A percentile compares a stretch with the other conserved stretches of the same genome.
Conservation (phyloP, 2,888 invertebrate species). For the Teleogryllus oceanicus region DNA sequence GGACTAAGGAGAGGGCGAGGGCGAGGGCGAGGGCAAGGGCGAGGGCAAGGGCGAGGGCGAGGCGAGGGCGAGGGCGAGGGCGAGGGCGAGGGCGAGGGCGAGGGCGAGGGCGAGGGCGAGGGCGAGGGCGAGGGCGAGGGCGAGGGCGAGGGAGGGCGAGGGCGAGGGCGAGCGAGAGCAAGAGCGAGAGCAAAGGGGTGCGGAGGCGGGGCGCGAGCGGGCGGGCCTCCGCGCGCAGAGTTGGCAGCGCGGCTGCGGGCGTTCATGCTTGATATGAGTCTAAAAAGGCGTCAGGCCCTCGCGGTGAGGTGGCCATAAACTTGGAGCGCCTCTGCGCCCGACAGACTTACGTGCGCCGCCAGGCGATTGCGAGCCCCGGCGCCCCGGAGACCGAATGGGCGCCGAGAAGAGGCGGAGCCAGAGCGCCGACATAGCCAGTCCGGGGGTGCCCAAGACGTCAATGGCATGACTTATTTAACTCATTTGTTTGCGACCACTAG, state of each 20-base stretch:
- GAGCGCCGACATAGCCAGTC: too few relatives aligned
- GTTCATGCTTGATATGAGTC: constrained; percentile 10
- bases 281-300: not conserved
- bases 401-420: not conserved
- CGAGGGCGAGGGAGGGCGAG: not conserved
- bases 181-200: not conserved
- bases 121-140: not conserved
- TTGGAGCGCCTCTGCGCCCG: not conserved
- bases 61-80: not conserved
- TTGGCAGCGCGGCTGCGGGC: not conserved
- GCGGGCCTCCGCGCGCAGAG: not conserved
- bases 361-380: not conserved
- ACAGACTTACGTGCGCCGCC: constrained; percentile 1
- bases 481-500: too few relatives aligned
- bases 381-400: not conserved
- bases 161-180: not conserved
- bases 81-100: not conserved
- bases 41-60: too few relatives aligned
- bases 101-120: not conserved
- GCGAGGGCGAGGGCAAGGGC: too few relatives aligned
- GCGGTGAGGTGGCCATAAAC: not conserved
- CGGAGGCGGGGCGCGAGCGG: not conserved
- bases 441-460: too few relatives aligned
- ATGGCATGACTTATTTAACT: too few relatives aligned
- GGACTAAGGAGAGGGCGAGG: too few relatives aligned